phyloP scores from a whole-genome alignment of 2,888 invertebrate genomes.

The Eristalis pertinax region DNA sequence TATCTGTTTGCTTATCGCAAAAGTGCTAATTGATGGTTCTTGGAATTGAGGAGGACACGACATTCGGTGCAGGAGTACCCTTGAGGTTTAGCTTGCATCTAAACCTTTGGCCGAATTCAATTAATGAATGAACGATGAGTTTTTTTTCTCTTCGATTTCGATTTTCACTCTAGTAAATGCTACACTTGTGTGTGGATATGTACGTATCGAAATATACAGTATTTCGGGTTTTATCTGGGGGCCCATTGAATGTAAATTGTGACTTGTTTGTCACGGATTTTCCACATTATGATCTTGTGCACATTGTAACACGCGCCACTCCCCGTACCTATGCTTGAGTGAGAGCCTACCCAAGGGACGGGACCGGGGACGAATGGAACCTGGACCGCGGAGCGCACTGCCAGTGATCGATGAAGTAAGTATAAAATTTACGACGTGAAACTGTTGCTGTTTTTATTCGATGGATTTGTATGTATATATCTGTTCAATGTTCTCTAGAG shows the following conservation, averaged over 20 bases:
- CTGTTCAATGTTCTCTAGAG: constrained; percentile 49
- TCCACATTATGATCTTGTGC: constrained; percentile 60
- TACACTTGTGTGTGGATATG: background rate
- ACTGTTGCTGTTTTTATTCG: constrained; percentile 74
- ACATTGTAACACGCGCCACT: constrained; percentile 54
- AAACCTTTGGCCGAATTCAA: constrained; percentile 26
- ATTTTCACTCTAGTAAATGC: background rate
- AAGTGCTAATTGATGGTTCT: constrained; percentile 69
- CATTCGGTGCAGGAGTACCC: constrained; percentile 8
- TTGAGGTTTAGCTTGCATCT: constrained; percentile 12
- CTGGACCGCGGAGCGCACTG: constrained; percentile 35
- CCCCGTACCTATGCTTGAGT: constrained; percentile 22
- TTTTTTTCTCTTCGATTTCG: background rate
- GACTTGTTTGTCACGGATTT: constrained; percentile 68
- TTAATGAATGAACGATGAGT: constrained; percentile 56
- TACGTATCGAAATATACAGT: background rate
- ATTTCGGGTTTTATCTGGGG: constrained; percentile 43
- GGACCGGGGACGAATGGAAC: constrained; percentile 16
- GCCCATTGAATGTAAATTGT: constrained; percentile 61
- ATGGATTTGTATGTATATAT: constrained; percentile 30
- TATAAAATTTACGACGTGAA: constrained; percentile 80
- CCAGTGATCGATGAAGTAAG: constrained; percentile 81
- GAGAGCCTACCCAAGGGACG: constrained; percentile 16
- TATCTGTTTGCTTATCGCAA: constrained; percentile 68
- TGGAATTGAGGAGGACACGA: constrained; percentile 33